Conservation (phyloP, 1,140 invertebrate genomes). For the Pachypsylla venusta region DNA sequence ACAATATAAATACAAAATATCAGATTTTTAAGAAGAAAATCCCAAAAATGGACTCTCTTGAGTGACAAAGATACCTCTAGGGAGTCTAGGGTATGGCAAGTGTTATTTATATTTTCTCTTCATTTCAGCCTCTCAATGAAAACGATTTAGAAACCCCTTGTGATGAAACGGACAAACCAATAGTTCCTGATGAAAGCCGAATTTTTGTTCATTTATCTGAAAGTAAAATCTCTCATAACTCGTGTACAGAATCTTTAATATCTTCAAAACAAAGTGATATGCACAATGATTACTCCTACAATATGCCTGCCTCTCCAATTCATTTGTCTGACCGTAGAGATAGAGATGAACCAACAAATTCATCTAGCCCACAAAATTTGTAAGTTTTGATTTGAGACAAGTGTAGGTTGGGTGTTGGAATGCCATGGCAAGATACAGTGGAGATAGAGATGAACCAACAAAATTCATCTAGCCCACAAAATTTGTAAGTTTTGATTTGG, state of each 20-base stretch:
- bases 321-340: background rate
- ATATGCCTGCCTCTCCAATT: constrained; percentile 9
- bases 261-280: background rate
- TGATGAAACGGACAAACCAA: background rate
- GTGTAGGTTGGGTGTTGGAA: no score
- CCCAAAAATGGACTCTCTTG: no score
- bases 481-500: no score
- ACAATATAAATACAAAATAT: no score
- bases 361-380: background rate
- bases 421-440: no score
- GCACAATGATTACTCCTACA: background rate
- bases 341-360: background rate
- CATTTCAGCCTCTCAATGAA: constrained; percentile 8
- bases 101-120: no score
- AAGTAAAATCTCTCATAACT: background rate
- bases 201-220: constrained; percentile 1
- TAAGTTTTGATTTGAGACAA: no score
- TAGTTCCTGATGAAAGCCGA: background rate
- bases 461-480: no score
- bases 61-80: no score
- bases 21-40: no score
- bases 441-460: no score
- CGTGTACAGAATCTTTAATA: background rate
- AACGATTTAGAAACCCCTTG: constrained; percentile 5
- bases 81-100: no score